phyloP scores from a whole-genome alignment of 1,140 invertebrate species.

The Trissolcus basalis region DNA sequence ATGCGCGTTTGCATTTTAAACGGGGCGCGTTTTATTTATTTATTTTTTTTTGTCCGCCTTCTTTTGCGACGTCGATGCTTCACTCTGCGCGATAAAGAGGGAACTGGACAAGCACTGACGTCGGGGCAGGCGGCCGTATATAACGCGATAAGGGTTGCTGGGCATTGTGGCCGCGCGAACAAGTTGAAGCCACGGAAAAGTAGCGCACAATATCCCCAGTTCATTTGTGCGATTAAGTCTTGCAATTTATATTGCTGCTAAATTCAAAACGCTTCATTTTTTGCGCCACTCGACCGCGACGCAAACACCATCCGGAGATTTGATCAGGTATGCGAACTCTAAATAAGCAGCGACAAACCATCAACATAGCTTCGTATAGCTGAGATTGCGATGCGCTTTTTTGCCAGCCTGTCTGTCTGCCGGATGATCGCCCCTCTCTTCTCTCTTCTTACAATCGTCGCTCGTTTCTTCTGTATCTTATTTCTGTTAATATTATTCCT shows the following conservation, averaged over 20 bases:
- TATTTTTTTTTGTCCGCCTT: conserved; percentile 14
- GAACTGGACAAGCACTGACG: conserved; percentile 54
- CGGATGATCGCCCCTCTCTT: conserved; percentile 15
- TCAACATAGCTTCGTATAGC: conserved; percentile 74
- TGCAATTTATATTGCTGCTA: conserved; percentile 25
- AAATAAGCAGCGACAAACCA: conserved; percentile 76
- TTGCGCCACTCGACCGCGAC: too few species aligned
- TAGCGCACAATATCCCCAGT: conserved; percentile 19
- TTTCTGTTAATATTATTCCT: conserved; percentile 7
- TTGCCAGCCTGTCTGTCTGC: conserved; percentile 24
- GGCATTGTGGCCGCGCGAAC: conserved; percentile 27
- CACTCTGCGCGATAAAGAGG: conserved; percentile 48
- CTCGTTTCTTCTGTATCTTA: conserved; percentile 26
- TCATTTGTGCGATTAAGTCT: conserved; percentile 35
- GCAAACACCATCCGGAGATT: conserved; percentile 47
- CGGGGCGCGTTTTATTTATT: conserved; percentile 22
- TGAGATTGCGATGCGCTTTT: conserved; percentile 74
- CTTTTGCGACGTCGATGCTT: conserved; percentile 51
- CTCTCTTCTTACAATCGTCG: conserved; percentile 41
- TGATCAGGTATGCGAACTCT: conserved; percentile 74
- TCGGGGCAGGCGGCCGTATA: conserved; percentile 47
- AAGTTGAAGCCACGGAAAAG: conserved; percentile 45
- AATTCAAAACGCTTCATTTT: not conserved
- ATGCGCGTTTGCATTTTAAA: conserved; percentile 58
- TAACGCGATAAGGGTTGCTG: conserved; percentile 54